A percentile compares a stretch with the other conserved stretches of the same genome.
These are phyloP conservation scores for Sinohyriopsis cumingii DNA, from an alignment of 2,888 invertebrate genomes.

Conservation along the genomic window DNA sequence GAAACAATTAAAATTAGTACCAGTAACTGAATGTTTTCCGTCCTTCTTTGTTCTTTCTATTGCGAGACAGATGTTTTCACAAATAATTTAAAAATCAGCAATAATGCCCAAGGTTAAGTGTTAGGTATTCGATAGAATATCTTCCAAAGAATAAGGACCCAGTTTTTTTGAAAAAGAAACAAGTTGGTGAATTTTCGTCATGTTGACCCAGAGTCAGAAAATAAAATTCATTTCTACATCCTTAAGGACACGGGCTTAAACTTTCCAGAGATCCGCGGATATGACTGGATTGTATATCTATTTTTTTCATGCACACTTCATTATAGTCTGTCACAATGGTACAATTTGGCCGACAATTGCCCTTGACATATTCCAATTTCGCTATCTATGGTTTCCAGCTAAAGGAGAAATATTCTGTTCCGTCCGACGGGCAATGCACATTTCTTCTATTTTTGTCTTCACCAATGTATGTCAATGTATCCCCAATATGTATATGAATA, in stretches of 20 bases:
- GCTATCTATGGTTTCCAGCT: slow-evolving; percentile 82
- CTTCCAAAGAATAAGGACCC: too few relatives aligned
- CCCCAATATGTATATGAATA: slow-evolving; percentile 87
- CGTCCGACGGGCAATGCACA: slow-evolving; percentile 85
- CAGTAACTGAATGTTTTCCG: too few relatives aligned
- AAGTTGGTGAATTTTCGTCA: too few relatives aligned
- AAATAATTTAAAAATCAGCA: too few relatives aligned
- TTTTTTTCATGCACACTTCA: slow-evolving; percentile 88
- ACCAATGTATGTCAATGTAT: slow-evolving; percentile 88
- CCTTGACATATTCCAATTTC: slow-evolving; percentile 92
- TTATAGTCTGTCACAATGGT: slow-evolving; percentile 90
- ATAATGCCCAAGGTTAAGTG: too few relatives aligned
- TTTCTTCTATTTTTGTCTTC: slow-evolving; percentile 85
- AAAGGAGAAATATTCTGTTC: slow-evolving; percentile 87
- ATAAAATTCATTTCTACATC: slow-evolving; percentile 75
- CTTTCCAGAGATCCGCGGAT: slow-evolving; percentile 60
- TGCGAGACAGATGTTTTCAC: too few relatives aligned
- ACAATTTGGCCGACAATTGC: slow-evolving; percentile 94
- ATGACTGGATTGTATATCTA: slow-evolving; percentile 72
- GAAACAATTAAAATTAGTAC: too few relatives aligned
- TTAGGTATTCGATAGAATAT: too few relatives aligned
- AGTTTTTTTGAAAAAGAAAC: too few relatives aligned
- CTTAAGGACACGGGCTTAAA: slow-evolving; percentile 51
- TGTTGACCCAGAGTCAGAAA: too few relatives aligned
- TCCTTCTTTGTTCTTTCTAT: too few relatives aligned